Percentiles rank a stretch among this genome's conserved stretches.
Evolutionary conservation across 64 coral and sea anemone genomes (phyloP).

Genomic region (Porites lutea): DNA sequence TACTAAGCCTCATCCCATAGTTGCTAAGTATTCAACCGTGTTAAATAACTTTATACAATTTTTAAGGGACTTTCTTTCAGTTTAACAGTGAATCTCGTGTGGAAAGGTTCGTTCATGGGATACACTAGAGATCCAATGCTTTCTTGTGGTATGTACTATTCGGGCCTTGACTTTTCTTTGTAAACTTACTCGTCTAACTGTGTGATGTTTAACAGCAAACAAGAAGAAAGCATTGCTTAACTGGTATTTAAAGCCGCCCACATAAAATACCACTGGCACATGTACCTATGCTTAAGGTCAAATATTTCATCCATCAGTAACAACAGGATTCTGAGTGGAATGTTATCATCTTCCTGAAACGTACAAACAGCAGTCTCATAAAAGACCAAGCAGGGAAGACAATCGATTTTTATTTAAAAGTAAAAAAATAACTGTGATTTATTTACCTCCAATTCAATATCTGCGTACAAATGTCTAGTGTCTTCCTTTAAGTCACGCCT

Average conservation of each 20-base stretch:
- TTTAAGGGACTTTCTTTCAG: too few species aligned
- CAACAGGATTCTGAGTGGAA: slow-evolving; percentile 90
- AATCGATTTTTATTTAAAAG: neutral
- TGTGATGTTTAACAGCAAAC: too few species aligned
- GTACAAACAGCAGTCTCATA: neutral
- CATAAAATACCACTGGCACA: neutral
- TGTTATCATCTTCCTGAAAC: slow-evolving; percentile 97
- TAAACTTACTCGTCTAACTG: too few species aligned
- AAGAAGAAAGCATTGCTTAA: too few species aligned
- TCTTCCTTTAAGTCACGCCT: slow-evolving; percentile 86
- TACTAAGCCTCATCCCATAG: too few species aligned
- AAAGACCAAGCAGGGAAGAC: neutral
- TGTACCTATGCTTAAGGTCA: slow-evolving; percentile 92
- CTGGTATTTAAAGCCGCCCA: neutral
- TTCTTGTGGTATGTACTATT: too few species aligned
- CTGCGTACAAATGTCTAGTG: slow-evolving; percentile 78
- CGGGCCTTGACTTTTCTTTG: too few species aligned
- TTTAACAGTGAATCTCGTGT: too few species aligned
- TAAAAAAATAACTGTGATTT: neutral
- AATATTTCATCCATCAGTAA: slow-evolving; percentile 99
- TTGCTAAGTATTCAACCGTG: too few species aligned
- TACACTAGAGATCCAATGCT: too few species aligned
- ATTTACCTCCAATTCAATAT: slow-evolving; percentile 87
- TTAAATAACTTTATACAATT: too few species aligned
- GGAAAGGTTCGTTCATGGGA: too few species aligned